Evolutionary conservation across 2,888 invertebrate genomes (phyloP).

Genomic region (Ryuthela nishihirai): DNA sequence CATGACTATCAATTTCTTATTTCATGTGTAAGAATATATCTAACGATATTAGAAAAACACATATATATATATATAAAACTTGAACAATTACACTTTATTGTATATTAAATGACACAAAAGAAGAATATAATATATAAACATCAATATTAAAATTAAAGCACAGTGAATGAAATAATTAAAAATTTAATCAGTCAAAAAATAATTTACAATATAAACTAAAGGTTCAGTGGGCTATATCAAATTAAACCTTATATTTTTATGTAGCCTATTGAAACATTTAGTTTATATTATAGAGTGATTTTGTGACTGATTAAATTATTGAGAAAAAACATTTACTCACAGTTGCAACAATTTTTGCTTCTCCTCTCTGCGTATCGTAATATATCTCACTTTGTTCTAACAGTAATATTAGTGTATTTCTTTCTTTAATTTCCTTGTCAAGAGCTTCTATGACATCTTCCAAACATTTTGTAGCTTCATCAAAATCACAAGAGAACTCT

Average conservation of each 20-base stretch:
- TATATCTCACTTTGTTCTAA: slow-evolving; percentile 78
- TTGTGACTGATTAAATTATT: too few species aligned
- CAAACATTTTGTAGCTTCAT: slow-evolving; percentile 71
- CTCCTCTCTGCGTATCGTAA: slow-evolving; percentile 83
- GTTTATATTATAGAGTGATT: too few species aligned
- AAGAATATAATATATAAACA: too few species aligned
- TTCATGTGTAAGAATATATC: too few species aligned
- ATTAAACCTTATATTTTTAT: too few species aligned
- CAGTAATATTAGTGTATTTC: slow-evolving; percentile 70
- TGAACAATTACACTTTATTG: too few species aligned
- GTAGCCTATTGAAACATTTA: too few species aligned
- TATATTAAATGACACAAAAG: too few species aligned
- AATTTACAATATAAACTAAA: neutral
- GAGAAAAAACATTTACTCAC: slow-evolving; percentile 61
- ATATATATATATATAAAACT: too few species aligned
- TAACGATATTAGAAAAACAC: too few species aligned
- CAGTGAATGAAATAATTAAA: neutral
- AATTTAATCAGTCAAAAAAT: neutral
- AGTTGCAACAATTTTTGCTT: slow-evolving; percentile 93
- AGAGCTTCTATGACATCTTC: slow-evolving; percentile 74
- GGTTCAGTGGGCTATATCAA: neutral
- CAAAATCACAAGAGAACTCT: slow-evolving; percentile 81
- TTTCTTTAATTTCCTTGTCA: slow-evolving; percentile 75
- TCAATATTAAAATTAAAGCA: neutral
- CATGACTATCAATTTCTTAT: too few species aligned